phyloP scores from a whole-genome alignment of 2,888 invertebrate species.

The Hirtodrosophila histrioides region DNA sequence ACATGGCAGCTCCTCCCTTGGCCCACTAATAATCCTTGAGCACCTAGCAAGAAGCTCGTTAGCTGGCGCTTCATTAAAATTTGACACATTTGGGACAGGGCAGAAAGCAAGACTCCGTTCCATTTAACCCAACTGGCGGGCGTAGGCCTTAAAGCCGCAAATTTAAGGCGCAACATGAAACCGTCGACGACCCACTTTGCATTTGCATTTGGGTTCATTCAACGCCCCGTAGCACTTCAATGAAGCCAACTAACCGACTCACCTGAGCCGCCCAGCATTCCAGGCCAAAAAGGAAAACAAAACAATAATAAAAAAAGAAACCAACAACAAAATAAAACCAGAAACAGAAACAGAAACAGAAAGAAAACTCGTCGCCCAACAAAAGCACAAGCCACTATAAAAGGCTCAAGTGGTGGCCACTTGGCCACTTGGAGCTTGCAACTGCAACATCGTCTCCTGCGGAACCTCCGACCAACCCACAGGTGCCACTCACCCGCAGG shows the following conservation, averaged over 20 bases:
- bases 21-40: slow-evolving; percentile 4
- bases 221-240: slow-evolving; percentile 52
- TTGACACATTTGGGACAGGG: slow-evolving; percentile 62
- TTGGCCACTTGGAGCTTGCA: slow-evolving; percentile 47
- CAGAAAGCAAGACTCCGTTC: slow-evolving; percentile 34
- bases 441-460: slow-evolving; percentile 23
- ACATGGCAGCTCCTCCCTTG: not conserved
- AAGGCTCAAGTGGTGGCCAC: slow-evolving; percentile 67
- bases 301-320: slow-evolving; percentile 28
- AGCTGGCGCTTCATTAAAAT: slow-evolving; percentile 72
- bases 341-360: slow-evolving; percentile 23
- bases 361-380: slow-evolving; percentile 48
- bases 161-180: slow-evolving; percentile 42
- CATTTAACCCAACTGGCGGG: slow-evolving; percentile 32
- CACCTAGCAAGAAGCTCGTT: slow-evolving; percentile 61
- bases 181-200: slow-evolving; percentile 59
- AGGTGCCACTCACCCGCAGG: slow-evolving; percentile 83
- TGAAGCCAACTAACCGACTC: slow-evolving; percentile 60
- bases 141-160: slow-evolving; percentile 43
- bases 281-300: slow-evolving; percentile 21
- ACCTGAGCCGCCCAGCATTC: slow-evolving; percentile 13
- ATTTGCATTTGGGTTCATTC: slow-evolving; percentile 64
- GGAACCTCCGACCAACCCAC: slow-evolving; percentile 6
- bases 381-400: slow-evolving; percentile 70
- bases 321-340: slow-evolving; percentile 7